A percentile compares a stretch with the other conserved stretches of the same genome.
phyloP scores from a whole-genome alignment of 37 sponge, comb jelly and placozoan genomes.

The Halichondria panicea region DNA sequence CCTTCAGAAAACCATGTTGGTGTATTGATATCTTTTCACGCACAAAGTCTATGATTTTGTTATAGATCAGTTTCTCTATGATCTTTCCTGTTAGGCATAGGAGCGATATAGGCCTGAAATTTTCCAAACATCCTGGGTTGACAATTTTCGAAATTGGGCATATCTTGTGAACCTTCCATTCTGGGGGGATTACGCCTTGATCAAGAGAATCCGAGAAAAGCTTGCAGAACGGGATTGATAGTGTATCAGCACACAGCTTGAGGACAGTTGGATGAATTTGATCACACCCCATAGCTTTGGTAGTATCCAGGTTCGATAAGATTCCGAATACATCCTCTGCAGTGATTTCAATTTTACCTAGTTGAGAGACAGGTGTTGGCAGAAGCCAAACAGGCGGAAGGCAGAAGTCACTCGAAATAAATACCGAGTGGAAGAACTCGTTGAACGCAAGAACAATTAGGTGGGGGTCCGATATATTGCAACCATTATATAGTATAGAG shows the following conservation, averaged over 20 bases:
- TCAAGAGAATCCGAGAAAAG: slow-evolving; percentile 1
- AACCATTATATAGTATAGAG: too few species aligned
- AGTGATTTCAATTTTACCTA: not conserved
- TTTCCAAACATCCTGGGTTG: not conserved
- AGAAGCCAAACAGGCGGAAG: not conserved
- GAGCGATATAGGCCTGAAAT: slow-evolving; percentile 7
- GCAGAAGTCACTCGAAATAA: not conserved
- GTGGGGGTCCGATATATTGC: too few species aligned
- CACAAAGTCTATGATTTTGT: slow-evolving; percentile 7
- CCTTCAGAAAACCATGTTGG: slow-evolving; percentile 15
- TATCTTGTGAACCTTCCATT: slow-evolving; percentile 29
- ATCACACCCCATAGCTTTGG: not conserved
- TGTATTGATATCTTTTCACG: not conserved
- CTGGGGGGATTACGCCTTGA: not conserved
- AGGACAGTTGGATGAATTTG: not conserved
- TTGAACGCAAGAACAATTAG: too few species aligned
- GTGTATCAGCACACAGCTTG: too few species aligned
- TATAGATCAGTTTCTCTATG: slow-evolving; percentile 4
- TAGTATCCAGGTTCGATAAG: not conserved
- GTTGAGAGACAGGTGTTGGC: not conserved
- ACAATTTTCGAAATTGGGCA: not conserved
- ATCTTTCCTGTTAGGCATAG: slow-evolving; percentile 1
- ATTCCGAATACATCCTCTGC: not conserved
- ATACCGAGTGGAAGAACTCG: not conserved
- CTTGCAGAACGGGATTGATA: too few species aligned